Base-by-base conservation (phyloP, 2,888 invertebrate species). In the Hydriomena furcata region DNA sequence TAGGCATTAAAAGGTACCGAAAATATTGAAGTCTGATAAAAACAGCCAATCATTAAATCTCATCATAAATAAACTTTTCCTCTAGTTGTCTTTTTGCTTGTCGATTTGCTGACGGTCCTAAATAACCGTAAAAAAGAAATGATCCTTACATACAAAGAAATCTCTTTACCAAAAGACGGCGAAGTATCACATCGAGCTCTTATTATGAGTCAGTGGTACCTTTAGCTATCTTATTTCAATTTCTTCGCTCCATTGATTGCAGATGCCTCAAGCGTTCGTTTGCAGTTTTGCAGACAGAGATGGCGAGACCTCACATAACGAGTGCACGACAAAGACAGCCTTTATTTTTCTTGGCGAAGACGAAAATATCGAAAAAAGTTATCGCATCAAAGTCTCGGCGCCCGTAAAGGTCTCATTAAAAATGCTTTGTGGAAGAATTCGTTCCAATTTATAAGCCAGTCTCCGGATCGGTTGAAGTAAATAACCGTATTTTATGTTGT, bases 221-320 rank as follows among this genome's bases (percentile, higher is more conserved):
- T 83, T 71, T 70, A 73, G 84, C 79, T 82, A 86, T 88, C 87
- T 86, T 85, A 87, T 87, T 88, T 84, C 87, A 89, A 89, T 88
- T 89, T 86, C 76, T 83, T 82, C 89, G 88, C 84, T 84, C 84
- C 88, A 90, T 89, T 89, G 88, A 86, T 84, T 89, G 84, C 87
- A 88, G 87, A 87, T 84, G 83, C 84, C 82, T 77, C 73, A 73
- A 77, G 79, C 77, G 75, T 78, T 75, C 79, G 78, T 84, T 80
- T 81, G 80, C 84, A 82, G 78, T 79, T 66, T 72, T 66, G 65
- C 63, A 57, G 69, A 82, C 52, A 58, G 77, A 63, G 83, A 84
- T 55, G 63, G 60, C 49, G 48, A 60, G 60, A 76, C 63, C 54
- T 58, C 46, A 52, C 43, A 38, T 30, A 52, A 23, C 45, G 31